Base-by-base conservation (phyloP, 2,888 invertebrate species). In the Tholera decimalis region DNA sequence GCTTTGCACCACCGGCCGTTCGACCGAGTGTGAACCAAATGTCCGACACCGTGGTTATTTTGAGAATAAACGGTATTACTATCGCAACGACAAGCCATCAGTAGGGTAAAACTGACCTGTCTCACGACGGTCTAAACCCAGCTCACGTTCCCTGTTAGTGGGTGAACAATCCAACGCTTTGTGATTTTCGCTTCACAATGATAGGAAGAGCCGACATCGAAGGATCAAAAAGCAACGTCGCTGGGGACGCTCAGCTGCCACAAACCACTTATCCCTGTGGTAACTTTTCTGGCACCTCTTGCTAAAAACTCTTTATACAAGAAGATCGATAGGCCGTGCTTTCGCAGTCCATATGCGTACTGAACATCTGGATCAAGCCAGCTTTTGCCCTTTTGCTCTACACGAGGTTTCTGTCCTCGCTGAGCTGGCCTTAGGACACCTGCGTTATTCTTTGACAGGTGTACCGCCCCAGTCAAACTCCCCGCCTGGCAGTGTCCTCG, bases 191-290 rank as follows among this genome's bases (percentile, higher is more conserved):
- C 97, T 96, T 97, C 96, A 93, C 96, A 96, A 97, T 96, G 96
- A 96, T 97, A 97, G 96, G 96, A 97, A 97, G 96, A 97, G 96
- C 96, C 96, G 96, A 97, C 96, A 97, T 97, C 96, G 96, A 97
- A 96, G 95, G 96, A 96, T 96, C 96, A 96, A 96, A 96, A 96
- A 96, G 96, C 96, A 93, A 96, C 96, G 96, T 96, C 96, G 96
- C 96, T 96, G 96, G 93, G 96, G 93, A 94, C 96, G 96, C 96
- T 96, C 94, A 93, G 96, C 96, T 94, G 96, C 96, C 96, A 96
- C 96, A 96, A 96, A 95, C 95, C 96, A 96, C 96, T 96, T 96
- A 96, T 96, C 96, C 96, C 96, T 96, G 96, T 96, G 96, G 96
- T 96, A 97, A 97, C 96, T 96, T 97, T 96, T 96, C 96, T 96